Percentiles rank a stretch among this genome's conserved stretches.
phyloP scores from a whole-genome alignment of 2,113 vertebrate genomes.

The Cromileptes altivelis region DNA sequence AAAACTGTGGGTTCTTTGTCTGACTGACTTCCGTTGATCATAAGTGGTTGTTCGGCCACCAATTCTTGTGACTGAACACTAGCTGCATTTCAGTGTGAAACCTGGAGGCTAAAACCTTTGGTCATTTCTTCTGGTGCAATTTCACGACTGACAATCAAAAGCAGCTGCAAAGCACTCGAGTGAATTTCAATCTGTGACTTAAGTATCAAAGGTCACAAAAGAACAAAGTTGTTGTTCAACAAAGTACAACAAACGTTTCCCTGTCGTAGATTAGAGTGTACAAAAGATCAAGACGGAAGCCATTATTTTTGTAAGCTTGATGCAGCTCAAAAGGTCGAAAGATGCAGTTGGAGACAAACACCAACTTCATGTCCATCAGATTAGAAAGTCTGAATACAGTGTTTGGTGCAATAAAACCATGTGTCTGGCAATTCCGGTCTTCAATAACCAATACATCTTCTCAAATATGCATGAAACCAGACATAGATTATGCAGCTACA shows the following conservation, averaged over 20 bases:
- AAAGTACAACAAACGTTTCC: neutral
- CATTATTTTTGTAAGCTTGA: neutral
- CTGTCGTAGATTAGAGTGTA: neutral
- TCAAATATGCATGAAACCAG: neutral
- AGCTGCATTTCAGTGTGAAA: neutral
- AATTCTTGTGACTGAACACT: neutral
- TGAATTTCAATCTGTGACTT: neutral
- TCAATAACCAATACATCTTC: neutral
- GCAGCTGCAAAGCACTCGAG: neutral
- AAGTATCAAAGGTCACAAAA: neutral
- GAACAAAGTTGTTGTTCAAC: neutral
- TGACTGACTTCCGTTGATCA: neutral
- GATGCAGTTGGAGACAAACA: neutral
- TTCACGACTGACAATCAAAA: neutral
- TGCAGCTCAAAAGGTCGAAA: neutral
- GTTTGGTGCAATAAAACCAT: neutral
- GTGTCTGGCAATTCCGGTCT: neutral
- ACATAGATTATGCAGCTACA: too few species aligned
- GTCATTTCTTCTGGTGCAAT: neutral
- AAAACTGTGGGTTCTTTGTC: neutral
- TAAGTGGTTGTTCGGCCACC: neutral
- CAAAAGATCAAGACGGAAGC: neutral
- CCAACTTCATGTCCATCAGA: neutral
- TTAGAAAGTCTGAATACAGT: neutral
- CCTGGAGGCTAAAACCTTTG: neutral